Evolutionary conservation across 2,888 invertebrate genomes (phyloP).

Genomic region (Dendrolimus pini): DNA sequence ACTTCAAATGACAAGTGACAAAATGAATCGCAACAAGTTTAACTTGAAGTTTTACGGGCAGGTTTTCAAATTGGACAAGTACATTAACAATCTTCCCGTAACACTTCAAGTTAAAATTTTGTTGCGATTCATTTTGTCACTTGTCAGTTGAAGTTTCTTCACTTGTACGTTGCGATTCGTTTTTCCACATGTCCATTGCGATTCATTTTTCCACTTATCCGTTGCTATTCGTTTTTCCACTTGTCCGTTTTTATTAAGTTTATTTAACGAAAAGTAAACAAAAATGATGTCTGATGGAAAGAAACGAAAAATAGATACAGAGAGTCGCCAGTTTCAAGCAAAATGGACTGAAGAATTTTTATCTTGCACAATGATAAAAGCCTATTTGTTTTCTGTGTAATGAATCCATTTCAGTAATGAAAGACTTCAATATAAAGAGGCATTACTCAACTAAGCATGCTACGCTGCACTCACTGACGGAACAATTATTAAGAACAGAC

Average conservation of each 20-base stretch:
- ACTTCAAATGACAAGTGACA: no score
- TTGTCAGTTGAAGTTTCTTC: no score
- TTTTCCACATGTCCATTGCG: no score
- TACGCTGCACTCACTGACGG: constrained; percentile 3
- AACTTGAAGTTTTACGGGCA: no score
- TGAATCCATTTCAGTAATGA: constrained; percentile 2
- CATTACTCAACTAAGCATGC: constrained; percentile 3
- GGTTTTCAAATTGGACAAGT: no score
- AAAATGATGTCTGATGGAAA: constrained; percentile 4
- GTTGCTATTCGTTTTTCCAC: no score
- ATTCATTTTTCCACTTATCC: no score
- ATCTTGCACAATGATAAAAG: constrained; percentile 1
- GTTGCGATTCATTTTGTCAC: no score
- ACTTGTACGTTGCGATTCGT: no score
- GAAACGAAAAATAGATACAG: constrained; percentile 4
- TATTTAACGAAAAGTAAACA: constrained; percentile 2
- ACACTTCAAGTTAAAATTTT: no score
- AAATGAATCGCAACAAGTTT: no score
- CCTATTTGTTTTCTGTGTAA: constrained; percentile 4
- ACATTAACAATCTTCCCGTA: no score
- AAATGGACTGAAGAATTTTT: constrained; percentile 3
- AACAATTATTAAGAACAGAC: neutral
- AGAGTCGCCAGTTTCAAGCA: constrained; percentile 4
- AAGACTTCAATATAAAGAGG: constrained; percentile 3
- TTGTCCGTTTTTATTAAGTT: neutral